A percentile compares a stretch with the other conserved stretches of the same genome.
phyloP scores from a whole-genome alignment of 2,888 invertebrate genomes.

The Lycocerus yunnanus region DNA sequence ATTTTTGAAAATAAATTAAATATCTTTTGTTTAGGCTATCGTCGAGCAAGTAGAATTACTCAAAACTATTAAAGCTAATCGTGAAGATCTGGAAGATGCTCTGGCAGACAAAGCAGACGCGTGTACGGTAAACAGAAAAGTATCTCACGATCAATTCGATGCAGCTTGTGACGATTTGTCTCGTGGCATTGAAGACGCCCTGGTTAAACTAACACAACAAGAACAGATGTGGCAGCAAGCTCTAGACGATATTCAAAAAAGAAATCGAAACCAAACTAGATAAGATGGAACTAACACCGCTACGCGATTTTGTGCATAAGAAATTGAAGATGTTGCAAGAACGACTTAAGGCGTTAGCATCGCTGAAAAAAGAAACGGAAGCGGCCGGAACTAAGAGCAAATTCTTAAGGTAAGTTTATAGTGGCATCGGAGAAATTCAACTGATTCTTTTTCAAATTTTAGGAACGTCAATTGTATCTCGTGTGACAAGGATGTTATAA shows the following conservation, averaged over 20 bases:
- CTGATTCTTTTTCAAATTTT: neutral
- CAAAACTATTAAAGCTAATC: constrained; percentile 70
- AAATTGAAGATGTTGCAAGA: constrained; percentile 66
- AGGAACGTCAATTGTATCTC: constrained; percentile 78
- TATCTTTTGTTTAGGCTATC: constrained; percentile 56
- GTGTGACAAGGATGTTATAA: constrained; percentile 75
- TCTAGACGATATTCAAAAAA: constrained; percentile 67
- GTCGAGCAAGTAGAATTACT: constrained; percentile 69
- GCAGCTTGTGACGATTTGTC: constrained; percentile 70
- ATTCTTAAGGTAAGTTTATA: constrained; percentile 62
- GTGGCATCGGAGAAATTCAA: neutral
- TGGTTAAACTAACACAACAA: constrained; percentile 66
- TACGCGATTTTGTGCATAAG: constrained; percentile 67
- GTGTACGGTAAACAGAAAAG: constrained; percentile 70
- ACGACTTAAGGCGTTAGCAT: constrained; percentile 63
- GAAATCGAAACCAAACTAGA: constrained; percentile 70
- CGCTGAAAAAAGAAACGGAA: constrained; percentile 65
- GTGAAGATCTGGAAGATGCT: constrained; percentile 71
- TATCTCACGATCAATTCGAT: constrained; percentile 74
- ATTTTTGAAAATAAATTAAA: neutral
- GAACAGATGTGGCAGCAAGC: constrained; percentile 69
- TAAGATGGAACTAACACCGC: constrained; percentile 66
- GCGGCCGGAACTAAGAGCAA: constrained; percentile 74
- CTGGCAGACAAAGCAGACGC: constrained; percentile 77
- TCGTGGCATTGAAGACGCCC: constrained; percentile 66